Base-by-base conservation (phyloP, 1,140 invertebrate species). In the Zophobas morio region DNA sequence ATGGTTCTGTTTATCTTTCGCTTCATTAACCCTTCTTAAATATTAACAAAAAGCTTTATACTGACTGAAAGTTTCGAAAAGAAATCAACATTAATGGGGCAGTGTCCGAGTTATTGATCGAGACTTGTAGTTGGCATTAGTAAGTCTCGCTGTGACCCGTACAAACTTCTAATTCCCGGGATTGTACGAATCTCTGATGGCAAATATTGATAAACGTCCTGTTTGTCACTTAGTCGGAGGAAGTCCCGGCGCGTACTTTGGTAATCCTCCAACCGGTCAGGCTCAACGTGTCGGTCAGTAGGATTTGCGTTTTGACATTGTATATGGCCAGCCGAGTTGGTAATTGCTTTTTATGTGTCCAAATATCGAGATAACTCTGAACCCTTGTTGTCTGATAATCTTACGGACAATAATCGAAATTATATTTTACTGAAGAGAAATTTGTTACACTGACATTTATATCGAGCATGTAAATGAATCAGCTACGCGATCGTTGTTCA, bases 311-410 rank as follows among this genome's bases (percentile, higher is more conserved):
- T 81, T 81, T 81, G 77, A 78, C 77, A 75, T 77, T 79, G 77
- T 79, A 51, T 74, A 73, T 73, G 57, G 57, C 57, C 66, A 37
- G 34, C 63, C 47, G 60, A 79, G 79, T 80, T 72, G 60, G 79
- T 81, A 81, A 79, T 79, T 81, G 79, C 79, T 81, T 81, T 81
- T 81, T 81, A 79, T 79, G 77, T 71, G 76, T 78, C 78, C 77
- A 80, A 74, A 74, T 57, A 74, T 56, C 72, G 56, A 74, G 53
- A 74, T 74, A 74, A 54, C 71, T 53, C 42, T 74, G 39, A 57
- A 53, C 54, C 54, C 56, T 53, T 33, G 49, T 39, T 56, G 51
- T 53, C 51, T 34, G 72, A 74, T 74, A 56, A 74, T 74, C 53
- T 74, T 66, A 42, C 60, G 37, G 33, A 66, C 60, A 66, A 6